These are phyloP conservation scores for Hepsetus odoe DNA, from an alignment of 2,113 vertebrate species.

Conservation along the genomic window DNA sequence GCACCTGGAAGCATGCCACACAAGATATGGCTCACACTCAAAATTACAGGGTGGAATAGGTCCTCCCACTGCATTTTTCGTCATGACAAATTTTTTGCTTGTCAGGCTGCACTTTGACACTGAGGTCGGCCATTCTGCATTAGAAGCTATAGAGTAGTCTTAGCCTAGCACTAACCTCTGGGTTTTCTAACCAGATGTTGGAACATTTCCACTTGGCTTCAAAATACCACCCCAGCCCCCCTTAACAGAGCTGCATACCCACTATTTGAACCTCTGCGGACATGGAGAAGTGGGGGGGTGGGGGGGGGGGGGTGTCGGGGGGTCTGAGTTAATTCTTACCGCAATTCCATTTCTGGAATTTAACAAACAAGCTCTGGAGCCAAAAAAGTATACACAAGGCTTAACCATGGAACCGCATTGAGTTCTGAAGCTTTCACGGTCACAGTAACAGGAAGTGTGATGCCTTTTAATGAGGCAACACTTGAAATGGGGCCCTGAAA, in stretches of 20 bases:
- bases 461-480: slow-evolving; percentile 49
- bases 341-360: slow-evolving; percentile 58
- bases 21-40: slow-evolving; percentile 35
- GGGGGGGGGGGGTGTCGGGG: no score
- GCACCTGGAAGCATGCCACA: slow-evolving; percentile 49
- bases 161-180: slow-evolving; percentile 54
- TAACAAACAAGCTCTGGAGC: slow-evolving; percentile 54
- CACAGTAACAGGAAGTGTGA: slow-evolving; percentile 46
- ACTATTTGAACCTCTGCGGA: slow-evolving; percentile 29
- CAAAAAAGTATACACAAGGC: slow-evolving; percentile 43
- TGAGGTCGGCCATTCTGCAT: slow-evolving; percentile 29
- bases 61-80: slow-evolving; percentile 43
- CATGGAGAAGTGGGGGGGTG: no score
- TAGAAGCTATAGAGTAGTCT: slow-evolving; percentile 25
- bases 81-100: slow-evolving; percentile 38
- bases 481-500: slow-evolving; percentile 45
- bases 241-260: slow-evolving; percentile 30
- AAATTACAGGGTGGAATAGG: slow-evolving; percentile 52
- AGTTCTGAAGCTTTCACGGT: slow-evolving; percentile 30
- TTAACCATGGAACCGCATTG: slow-evolving; percentile 26
- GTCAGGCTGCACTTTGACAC: slow-evolving; percentile 31
- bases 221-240: slow-evolving; percentile 27
- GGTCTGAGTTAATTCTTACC: slow-evolving; percentile 43
- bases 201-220: slow-evolving; percentile 43
- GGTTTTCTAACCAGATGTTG: slow-evolving; percentile 59